phyloP scores from a whole-genome alignment of 2,797 vertebrate species.

The Sparidentex hasta region DNA sequence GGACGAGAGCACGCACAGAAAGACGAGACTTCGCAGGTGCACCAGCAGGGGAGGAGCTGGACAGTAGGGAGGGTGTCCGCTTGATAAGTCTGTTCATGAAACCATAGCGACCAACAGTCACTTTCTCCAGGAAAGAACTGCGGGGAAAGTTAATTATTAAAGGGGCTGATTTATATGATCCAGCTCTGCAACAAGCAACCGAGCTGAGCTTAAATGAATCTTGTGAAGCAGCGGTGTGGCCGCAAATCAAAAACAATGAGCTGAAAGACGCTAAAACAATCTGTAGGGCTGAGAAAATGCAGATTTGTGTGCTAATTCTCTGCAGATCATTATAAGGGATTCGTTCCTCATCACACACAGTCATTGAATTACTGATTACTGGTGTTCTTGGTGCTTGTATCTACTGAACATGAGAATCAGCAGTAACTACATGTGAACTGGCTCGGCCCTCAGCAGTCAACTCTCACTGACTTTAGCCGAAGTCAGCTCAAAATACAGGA shows the following conservation, averaged over 20 bases:
- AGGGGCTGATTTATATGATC: conserved; percentile 5
- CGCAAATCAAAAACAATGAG: too few species aligned
- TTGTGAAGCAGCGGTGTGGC: not conserved
- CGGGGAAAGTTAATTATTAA: conserved; percentile 6
- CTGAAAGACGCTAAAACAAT: too few species aligned
- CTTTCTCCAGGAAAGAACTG: conserved; percentile 11
- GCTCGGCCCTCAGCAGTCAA: too few species aligned
- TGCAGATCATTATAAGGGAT: too few species aligned
- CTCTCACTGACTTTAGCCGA: not conserved
- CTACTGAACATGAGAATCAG: too few species aligned
- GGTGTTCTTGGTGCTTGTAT: not conserved
- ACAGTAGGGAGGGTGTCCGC: conserved; percentile 2
- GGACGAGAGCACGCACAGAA: not conserved
- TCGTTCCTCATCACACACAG: too few species aligned
- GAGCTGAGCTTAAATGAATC: not conserved
- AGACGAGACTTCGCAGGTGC: conserved; percentile 15
- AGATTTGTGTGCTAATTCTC: too few species aligned
- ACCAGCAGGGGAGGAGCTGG: conserved; percentile 13
- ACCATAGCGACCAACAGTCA: conserved; percentile 19
- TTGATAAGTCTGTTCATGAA: conserved; percentile 42
- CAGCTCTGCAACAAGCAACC: not conserved
- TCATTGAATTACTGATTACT: not conserved
- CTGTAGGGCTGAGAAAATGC: too few species aligned
- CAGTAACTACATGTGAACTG: too few species aligned
- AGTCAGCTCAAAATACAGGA: not conserved